Evolutionary conservation across 1,140 invertebrate genomes (phyloP).

Genomic region (Trichonephila inaurata): DNA sequence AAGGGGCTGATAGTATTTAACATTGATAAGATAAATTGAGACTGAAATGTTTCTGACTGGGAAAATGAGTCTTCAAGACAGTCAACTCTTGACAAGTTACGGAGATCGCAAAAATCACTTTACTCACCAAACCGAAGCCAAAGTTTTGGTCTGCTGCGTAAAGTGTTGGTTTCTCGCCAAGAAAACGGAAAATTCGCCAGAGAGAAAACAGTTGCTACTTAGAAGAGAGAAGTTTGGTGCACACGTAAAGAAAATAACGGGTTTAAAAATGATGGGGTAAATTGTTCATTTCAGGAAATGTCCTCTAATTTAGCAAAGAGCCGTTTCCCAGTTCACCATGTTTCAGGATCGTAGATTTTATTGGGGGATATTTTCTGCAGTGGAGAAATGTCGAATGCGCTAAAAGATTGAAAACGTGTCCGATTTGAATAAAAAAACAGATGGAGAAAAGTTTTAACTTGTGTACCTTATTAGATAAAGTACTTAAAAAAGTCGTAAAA

Average conservation of each 20-base stretch:
- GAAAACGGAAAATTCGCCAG: conserved; percentile 32
- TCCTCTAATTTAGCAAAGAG: conserved; percentile 17
- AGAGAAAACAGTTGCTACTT: background rate
- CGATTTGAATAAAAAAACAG: conserved; percentile 1
- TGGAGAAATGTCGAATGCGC: background rate
- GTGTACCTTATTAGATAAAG: background rate
- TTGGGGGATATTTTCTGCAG: background rate
- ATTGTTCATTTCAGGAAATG: conserved; percentile 21
- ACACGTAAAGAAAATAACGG: conserved; percentile 6
- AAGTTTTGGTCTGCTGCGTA: conserved; percentile 30
- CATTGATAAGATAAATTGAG: conserved; percentile 56
- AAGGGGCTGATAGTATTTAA: conserved; percentile 42
- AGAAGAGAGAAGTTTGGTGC: background rate
- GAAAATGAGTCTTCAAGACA: conserved; percentile 30
- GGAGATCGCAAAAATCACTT: conserved; percentile 33
- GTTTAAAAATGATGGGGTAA: conserved; percentile 20
- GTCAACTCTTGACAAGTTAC: conserved; percentile 35
- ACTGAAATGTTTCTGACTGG: conserved; percentile 45
- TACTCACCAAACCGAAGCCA: conserved; percentile 37
- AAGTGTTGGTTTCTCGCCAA: conserved; percentile 13
- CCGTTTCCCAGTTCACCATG: background rate
- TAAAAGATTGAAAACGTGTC: conserved; percentile 5
- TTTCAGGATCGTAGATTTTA: background rate
- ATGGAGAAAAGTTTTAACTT: background rate
- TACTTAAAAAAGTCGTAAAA: background rate